Evolutionary conservation across 2,888 invertebrate species (phyloP).

Genomic region (Drosophila niveifrons): DNA sequence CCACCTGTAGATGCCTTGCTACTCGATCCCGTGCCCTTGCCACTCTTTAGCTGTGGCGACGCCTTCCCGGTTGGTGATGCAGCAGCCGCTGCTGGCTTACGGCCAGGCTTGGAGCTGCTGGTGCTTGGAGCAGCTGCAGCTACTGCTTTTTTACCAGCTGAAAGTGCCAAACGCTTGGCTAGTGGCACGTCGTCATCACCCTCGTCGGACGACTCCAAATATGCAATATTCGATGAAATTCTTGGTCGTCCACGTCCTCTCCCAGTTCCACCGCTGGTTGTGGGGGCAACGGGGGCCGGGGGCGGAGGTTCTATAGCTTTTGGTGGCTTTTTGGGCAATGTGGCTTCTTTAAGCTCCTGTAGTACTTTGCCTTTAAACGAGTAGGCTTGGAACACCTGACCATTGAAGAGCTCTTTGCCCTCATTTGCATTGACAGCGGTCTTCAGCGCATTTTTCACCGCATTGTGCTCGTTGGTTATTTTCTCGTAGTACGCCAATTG

Average conservation of each 20-base stretch:
- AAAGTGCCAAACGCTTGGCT: constrained; percentile 85
- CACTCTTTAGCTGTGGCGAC: constrained; percentile 60
- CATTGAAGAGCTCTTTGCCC: constrained; percentile 89
- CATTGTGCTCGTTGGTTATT: constrained; percentile 89
- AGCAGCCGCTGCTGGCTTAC: constrained; percentile 39
- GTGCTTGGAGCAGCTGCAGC: constrained; percentile 32
- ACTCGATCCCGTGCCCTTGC: constrained; percentile 48
- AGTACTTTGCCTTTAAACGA: constrained; percentile 87
- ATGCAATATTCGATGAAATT: constrained; percentile 77
- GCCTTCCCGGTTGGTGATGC: constrained; percentile 57
- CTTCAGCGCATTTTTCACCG: constrained; percentile 88
- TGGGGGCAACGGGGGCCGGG: constrained; percentile 14
- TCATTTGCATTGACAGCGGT: constrained; percentile 85
- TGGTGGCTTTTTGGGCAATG: constrained; percentile 81
- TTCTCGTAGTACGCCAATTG: constrained; percentile 88
- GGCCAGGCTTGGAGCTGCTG: constrained; percentile 44
- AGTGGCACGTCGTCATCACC: constrained; percentile 85
- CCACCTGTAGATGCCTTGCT: constrained; percentile 33
- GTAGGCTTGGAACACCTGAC: constrained; percentile 89
- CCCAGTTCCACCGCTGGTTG: constrained; percentile 58
- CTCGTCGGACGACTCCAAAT: constrained; percentile 85
- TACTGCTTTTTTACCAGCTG: constrained; percentile 63
- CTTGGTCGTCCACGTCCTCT: constrained; percentile 72
- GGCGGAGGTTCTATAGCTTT: constrained; percentile 68
- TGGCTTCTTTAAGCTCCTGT: constrained; percentile 83